phyloP scores from a whole-genome alignment of 1,140 invertebrate genomes.

The Oscheius sp. region DNA sequence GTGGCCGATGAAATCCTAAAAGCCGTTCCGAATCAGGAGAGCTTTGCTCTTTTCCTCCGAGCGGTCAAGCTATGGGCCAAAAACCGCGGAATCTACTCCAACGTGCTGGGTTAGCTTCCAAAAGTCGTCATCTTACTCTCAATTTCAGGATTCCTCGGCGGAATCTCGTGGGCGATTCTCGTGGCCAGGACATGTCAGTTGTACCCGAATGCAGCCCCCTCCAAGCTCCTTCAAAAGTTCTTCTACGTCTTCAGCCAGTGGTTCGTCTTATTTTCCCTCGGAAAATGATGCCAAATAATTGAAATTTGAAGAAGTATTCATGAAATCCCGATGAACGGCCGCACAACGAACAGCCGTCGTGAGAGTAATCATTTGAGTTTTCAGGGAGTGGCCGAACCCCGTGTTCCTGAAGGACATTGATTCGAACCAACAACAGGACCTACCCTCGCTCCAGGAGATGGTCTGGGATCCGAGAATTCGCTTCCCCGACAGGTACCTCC shows the following conservation, averaged over 20 bases:
- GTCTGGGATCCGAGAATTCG: slow-evolving; percentile 76
- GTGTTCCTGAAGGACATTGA: slow-evolving; percentile 89
- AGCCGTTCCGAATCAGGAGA: slow-evolving; percentile 89
- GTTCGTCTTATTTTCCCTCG: slow-evolving; percentile 57
- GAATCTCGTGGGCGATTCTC: slow-evolving; percentile 98
- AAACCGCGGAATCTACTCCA: slow-evolving; percentile 90
- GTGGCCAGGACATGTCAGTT: slow-evolving; percentile 96
- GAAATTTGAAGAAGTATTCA: too few relatives aligned
- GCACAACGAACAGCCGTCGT: too few relatives aligned
- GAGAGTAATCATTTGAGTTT: too few relatives aligned
- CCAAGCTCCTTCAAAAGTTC: slow-evolving; percentile 93
- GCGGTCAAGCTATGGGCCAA: slow-evolving; percentile 74
- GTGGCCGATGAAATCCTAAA: slow-evolving; percentile 96
- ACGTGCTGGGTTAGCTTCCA: slow-evolving; percentile 70
- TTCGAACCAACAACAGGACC: slow-evolving; percentile 62
- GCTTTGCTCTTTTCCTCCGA: slow-evolving; percentile 84
- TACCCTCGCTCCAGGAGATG: slow-evolving; percentile 62
- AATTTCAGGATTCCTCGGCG: slow-evolving; percentile 79
- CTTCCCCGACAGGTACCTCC: slow-evolving; percentile 39
- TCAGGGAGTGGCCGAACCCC: slow-evolving; percentile 88
- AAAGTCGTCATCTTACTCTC: neutral
- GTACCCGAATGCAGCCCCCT: slow-evolving; percentile 91
- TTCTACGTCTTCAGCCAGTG: slow-evolving; percentile 94
- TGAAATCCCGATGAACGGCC: too few relatives aligned
- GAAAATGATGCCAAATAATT: too few relatives aligned